Base-by-base conservation (phyloP, 1,140 invertebrate species). In the Cylas formicarius region DNA sequence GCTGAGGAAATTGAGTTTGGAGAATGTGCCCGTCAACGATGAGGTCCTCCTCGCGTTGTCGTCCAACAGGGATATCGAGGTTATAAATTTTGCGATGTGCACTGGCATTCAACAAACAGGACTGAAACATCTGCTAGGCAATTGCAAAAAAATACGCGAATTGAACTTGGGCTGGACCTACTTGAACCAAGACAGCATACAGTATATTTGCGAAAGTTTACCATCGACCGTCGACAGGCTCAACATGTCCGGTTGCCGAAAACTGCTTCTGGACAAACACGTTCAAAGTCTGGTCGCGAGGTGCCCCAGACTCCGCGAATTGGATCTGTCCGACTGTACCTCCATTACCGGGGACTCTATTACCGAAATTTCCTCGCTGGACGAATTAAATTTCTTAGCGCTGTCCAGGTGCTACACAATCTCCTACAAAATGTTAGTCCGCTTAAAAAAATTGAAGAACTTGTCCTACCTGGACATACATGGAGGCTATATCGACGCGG, bases 281-380 rank as follows among this genome's bases (percentile, higher is more conserved):
- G 68, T 92, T 10, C 56, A 63, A 9, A 64, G 72, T 23, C 67
- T 91, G 29, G 74, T 78, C 1, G 65, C 64, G 19, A 71, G 76
- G 7, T 90, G 86, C 62, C 74, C 80, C 0, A 66, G 76, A 26
- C 66, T 94, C n/a, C 63, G 81, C 21, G 87, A 91, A 66, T 67
- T 94, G 28, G 89, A 93, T 68, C 60, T 92, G 29, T 91, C 87
- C 39, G 90, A 94, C 66, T 85, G 84, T 49, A 78, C 81, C n/a
- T 66, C 72, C 14, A 61, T 93, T 1, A 81, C 82, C 1, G 71
- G 73, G 4, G 58, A 65, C 13, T 66, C 75, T 16, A 67, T 89
- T 1, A 57, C 69, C 1, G 63, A 71, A 44, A 71, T 91, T 31
- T 60, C 74, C n/a, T 63, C 72, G 27, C 72, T 91, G n/a, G 57